Evolutionary conservation across 2,888 invertebrate species (phyloP), one percentile per base, ranked within the genome.

Genomic region (Ecdyonurus torrentis): DNA sequence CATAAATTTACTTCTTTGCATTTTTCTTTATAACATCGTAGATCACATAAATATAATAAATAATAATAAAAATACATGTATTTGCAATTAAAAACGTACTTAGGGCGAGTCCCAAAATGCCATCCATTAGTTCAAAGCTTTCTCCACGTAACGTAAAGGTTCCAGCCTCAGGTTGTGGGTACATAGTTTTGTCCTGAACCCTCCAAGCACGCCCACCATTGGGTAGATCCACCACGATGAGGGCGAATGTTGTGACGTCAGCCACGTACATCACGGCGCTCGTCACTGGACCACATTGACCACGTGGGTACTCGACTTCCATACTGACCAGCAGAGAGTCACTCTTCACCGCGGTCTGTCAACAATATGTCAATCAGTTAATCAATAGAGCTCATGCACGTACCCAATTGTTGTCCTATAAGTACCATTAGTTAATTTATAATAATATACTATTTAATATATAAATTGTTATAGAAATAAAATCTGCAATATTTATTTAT

Each of bases 141-240:
- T 82, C 82, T 0, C 83, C 83, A 7, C 81, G 82, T 65, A 91
- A 86, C 75, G 81, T 82, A 66, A 87, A 86, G 67, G 84, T 84
- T 0, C 87, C 83, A 67, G 85, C 82, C 73, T 90, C 86, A 0
- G 91, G 90, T 76, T 91, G 85, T 0, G 91, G 91, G 74, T 86
- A 89, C 90, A 91, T 91, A 59, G 86, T 82, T 0, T 90, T 86
- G 74, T 91, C 90, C 24, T 84, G 80, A 1, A 88, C 78, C 60
- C 91, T 79, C 90, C 91, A 91, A 25, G 90, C 87, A 66, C 84
- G 82, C 71, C 89, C 89, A 58, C 82, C 82, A n/a, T n/a, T n/a
- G 2, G 80, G 77, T 10, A 83, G 85, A 69, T 91, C 89, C 70
- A 85, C 85, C 1, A 82, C 78, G 1, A 82, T 69, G 7, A 83